Conservation (phyloP, 2,113 vertebrate species). For the Actenoides hombroni region DNA sequence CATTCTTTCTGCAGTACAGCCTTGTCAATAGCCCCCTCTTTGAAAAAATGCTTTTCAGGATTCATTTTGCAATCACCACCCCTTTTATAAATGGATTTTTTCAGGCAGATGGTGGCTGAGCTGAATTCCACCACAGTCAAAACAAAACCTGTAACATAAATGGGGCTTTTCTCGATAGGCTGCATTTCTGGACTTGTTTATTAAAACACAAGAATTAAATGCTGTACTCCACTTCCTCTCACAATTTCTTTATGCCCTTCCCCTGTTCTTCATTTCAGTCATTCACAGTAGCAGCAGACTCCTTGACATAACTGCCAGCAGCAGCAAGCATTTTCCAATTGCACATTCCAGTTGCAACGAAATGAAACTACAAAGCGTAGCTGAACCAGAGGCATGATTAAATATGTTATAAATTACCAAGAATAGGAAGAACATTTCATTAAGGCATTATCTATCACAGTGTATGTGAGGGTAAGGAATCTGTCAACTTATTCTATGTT, state of each 20-base stretch:
- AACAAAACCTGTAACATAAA: not conserved
- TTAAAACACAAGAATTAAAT: conserved; percentile 27
- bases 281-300: not conserved
- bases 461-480: not conserved
- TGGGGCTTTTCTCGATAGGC: not conserved
- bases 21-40: conserved; percentile 21
- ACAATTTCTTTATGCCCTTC: not conserved
- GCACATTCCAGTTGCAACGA: not conserved
- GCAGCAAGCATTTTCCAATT: not conserved
- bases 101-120: conserved; percentile 9
- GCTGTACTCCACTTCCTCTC: not conserved
- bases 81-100: conserved; percentile 10
- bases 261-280: not conserved
- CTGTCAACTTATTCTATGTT: not conserved
- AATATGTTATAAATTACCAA: not conserved
- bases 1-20: not conserved
- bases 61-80: conserved; percentile 1
- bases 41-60: conserved; percentile 32
- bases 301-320: not conserved
- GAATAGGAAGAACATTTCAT: not conserved
- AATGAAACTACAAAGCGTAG: not conserved
- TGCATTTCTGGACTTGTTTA: conserved; percentile 6
- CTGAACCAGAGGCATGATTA: not conserved
- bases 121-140: conserved; percentile 22
- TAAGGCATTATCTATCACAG: not conserved